Evolutionary conservation across 2,113 vertebrate genomes (phyloP).

Genomic region (Orthochromis malagaraziensis): DNA sequence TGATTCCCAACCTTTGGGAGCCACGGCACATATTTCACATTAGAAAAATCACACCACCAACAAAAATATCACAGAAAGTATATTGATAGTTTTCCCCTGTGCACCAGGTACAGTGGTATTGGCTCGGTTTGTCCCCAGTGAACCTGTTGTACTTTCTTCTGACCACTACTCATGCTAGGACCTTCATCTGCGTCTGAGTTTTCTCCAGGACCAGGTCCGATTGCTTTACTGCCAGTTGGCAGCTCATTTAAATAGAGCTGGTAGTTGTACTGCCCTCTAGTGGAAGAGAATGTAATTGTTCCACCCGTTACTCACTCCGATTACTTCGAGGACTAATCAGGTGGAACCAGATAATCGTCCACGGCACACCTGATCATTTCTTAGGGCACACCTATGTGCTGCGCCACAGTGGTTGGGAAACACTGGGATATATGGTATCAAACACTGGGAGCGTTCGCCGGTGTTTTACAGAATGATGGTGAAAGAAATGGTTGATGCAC

Average conservation of each 20-base stretch:
- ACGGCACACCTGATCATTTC: too few species aligned
- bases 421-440: rapidly evolving
- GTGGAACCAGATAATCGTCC: too few species aligned
- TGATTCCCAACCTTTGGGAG: rapidly evolving
- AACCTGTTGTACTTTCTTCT: not conserved
- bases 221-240: too few species aligned
- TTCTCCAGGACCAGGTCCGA: not conserved
- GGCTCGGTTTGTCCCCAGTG: not conserved
- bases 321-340: too few species aligned
- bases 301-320: rapidly evolving
- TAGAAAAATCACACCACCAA: not conserved
- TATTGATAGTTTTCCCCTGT: not conserved
- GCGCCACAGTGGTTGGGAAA: too few species aligned
- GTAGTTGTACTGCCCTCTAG: too few species aligned
- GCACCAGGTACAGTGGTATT: rapidly evolving
- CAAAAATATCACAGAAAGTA: not conserved
- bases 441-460: too few species aligned
- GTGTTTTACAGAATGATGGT: not conserved
- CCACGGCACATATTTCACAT: not conserved
- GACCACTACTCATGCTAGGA: not conserved
- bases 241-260: too few species aligned
- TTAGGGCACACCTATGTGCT: too few species aligned
- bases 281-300: too few species aligned
- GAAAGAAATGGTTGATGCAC: rapidly evolving
- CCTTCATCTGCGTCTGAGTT: not conserved